These are phyloP conservation scores for Tapirus indicus DNA, from an alignment of 2,797 vertebrate genomes.

Conservation along the genomic window DNA sequence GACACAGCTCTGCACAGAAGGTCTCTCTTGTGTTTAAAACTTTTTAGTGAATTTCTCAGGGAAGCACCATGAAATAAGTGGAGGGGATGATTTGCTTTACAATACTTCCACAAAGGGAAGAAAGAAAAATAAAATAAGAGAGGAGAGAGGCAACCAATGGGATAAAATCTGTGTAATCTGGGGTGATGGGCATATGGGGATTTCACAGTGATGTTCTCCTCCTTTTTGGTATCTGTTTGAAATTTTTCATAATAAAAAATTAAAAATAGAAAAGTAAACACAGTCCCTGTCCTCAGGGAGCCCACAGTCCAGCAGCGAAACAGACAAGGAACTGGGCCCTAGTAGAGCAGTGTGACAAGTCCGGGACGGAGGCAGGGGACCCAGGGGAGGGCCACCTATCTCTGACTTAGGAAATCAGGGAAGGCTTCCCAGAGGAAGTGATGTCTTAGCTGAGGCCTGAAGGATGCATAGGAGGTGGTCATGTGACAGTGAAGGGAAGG, in stretches of 20 bases:
- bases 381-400: background rate
- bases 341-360: background rate
- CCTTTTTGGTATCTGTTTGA: background rate
- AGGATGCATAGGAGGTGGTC: background rate
- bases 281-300: background rate
- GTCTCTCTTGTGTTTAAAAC: background rate
- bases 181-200: background rate
- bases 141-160: background rate
- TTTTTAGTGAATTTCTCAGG: background rate
- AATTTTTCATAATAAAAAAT: background rate
- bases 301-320: background rate
- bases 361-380: background rate
- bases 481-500: background rate
- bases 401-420: background rate
- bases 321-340: background rate
- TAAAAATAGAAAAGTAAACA: background rate
- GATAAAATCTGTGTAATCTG: background rate
- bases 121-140: background rate
- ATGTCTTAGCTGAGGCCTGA: background rate
- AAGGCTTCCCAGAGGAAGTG: background rate
- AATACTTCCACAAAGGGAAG: background rate
- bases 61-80: background rate
- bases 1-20: background rate
- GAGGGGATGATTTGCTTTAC: background rate
- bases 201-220: background rate